Evolutionary conservation across 2,113 vertebrate genomes (phyloP).

Genomic region (Mus spicilegus): DNA sequence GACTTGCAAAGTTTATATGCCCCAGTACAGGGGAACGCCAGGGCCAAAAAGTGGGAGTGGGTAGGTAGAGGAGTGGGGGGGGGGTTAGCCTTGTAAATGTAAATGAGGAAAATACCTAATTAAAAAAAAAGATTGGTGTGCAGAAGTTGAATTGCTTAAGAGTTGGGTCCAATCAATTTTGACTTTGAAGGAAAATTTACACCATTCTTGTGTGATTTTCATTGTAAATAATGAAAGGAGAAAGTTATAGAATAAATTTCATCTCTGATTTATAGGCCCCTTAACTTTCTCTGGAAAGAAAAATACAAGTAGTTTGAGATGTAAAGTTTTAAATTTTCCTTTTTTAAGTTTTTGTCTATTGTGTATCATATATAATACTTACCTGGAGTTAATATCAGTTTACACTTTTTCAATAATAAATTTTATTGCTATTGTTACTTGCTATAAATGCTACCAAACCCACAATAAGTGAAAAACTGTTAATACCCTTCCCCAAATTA

Average conservation of each 20-base stretch:
- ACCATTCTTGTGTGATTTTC: background rate
- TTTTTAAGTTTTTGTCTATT: background rate
- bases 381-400: background rate
- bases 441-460: background rate
- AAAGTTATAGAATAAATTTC: background rate
- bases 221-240: background rate
- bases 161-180: background rate
- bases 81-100: too few relatives aligned
- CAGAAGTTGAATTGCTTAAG: background rate
- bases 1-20: too few relatives aligned
- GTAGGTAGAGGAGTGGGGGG: too few relatives aligned
- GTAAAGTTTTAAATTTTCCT: background rate
- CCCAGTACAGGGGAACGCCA: too few relatives aligned
- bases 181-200: background rate
- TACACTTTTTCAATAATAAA: background rate
- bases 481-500: background rate
- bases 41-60: too few relatives aligned
- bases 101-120: too few relatives aligned
- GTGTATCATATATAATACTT: background rate
- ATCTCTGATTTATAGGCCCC: background rate
- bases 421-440: background rate
- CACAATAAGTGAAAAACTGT: background rate
- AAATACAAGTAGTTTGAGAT: background rate
- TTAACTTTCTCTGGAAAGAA: background rate
- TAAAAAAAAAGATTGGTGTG: background rate